Evolutionary conservation across 2,888 invertebrate species (phyloP).

Genomic region (Oscheius onirici): DNA sequence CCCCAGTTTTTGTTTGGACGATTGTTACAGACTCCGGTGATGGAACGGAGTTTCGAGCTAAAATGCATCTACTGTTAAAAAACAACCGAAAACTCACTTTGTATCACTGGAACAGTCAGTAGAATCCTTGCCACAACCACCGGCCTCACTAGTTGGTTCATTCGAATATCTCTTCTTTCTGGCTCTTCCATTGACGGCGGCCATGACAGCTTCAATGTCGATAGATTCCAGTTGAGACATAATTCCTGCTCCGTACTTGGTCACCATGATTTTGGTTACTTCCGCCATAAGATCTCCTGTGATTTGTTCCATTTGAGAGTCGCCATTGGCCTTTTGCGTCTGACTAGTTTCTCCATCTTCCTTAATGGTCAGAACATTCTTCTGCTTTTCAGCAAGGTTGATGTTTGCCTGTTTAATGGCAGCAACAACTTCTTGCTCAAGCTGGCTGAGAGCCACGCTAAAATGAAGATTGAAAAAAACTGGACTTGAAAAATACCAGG

Average conservation of each 20-base stretch:
- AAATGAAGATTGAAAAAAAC: background rate
- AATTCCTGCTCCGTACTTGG: conserved; percentile 16
- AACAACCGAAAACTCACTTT: background rate
- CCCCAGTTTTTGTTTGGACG: conserved; percentile 82
- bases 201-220: conserved; percentile 20
- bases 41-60: conserved; percentile 42
- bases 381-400: background rate
- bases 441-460: conserved; percentile 21
- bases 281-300: conserved; percentile 27
- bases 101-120: conserved; percentile 1
- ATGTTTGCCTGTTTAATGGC: conserved; percentile 8
- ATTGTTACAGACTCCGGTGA: conserved; percentile 89
- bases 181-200: background rate
- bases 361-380: conserved; percentile 1
- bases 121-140: background rate
- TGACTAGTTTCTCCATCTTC: conserved; percentile 18
- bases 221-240: conserved; percentile 20
- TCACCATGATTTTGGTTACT: conserved; percentile 17
- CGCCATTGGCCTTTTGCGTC: conserved; percentile 27
- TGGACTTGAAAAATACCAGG: background rate
- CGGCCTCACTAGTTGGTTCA: background rate
- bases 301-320: conserved; percentile 31
- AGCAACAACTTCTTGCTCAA: conserved; percentile 21
- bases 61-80: background rate
- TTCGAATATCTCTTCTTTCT: conserved; percentile 16